Base-by-base conservation (phyloP, 2,888 invertebrate species). In the Leuctra nigra region DNA sequence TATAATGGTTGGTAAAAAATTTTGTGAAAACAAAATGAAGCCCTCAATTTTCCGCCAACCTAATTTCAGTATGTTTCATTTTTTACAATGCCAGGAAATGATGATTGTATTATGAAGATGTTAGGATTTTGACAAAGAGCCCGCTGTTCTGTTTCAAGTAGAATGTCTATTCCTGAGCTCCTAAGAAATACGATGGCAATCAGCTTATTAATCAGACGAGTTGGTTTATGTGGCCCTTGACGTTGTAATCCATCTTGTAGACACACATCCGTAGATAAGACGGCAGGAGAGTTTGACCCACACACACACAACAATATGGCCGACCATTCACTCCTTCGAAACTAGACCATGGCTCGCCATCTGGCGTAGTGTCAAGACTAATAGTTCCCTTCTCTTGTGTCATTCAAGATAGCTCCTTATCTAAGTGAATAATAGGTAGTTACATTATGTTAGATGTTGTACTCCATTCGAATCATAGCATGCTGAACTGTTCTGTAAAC, bases 301-400 rank as follows among this genome's bases (percentile, higher is more conserved):
- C n/a, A n/a, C n/a, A n/a, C n/a, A n/a, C n/a, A n/a, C n/a, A n/a
- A n/a, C n/a, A n/a, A n/a, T n/a, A n/a, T n/a, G n/a, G n/a, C n/a
- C n/a, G n/a, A n/a, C n/a, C n/a, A n/a, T n/a, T n/a, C 39, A 7
- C 38, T 4, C 13, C 29, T 29, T 11, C 29, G 7, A 7, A 29
- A 29, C 29, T 29, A 7, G 18, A 14, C 4, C 39, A 16, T 4
- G 6, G 39, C 39, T 39, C 39, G 39, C 14, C 39, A 2, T 2
- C 16, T 18, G 39, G 20, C 20, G 18, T 39, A 20, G 20, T 20
- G 20, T 20, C 16, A 16, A 39, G 39, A 39, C 16, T 39, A 39
- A 39, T 39, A 39, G 16, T 39, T 39, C 18, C 39, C 20, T 18
- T 39, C 39, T 39, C 16, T 39, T 39, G n/a, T n/a, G 39, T 39